These are phyloP conservation scores for Loris lydekkerianus DNA, from an alignment of 2,797 vertebrate genomes.

Conservation along the genomic window DNA sequence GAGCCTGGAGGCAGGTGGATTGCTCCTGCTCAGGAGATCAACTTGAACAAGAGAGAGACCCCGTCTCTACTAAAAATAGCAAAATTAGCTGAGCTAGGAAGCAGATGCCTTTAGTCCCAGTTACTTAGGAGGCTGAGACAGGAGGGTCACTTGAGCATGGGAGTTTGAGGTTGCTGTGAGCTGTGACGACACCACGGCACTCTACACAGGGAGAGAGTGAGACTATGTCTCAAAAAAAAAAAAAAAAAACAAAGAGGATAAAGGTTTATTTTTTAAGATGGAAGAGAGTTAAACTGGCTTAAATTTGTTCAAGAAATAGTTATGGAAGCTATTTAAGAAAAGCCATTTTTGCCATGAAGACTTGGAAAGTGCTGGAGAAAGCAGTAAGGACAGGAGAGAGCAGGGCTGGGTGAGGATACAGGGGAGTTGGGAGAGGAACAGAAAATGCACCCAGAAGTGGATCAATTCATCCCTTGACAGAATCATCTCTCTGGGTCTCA, in stretches of 20 bases:
- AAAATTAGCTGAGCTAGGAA: no score
- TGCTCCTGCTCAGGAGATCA: no score
- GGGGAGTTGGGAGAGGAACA: background rate
- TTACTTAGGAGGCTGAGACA: no score
- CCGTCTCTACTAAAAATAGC: no score
- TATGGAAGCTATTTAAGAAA: background rate
- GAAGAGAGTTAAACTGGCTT: constrained; percentile 2
- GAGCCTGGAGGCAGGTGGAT: no score
- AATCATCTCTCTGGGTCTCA: background rate
- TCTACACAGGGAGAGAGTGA: no score
- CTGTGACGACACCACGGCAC: no score
- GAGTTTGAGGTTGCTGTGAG: no score
- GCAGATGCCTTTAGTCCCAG: no score
- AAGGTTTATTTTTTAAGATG: background rate
- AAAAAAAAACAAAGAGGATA: background rate
- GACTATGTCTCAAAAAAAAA: no score
- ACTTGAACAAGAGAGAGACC: no score
- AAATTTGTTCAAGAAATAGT: constrained; percentile 18
- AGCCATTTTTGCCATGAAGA: background rate
- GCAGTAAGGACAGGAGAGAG: background rate
- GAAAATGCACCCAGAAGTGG: background rate
- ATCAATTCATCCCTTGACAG: background rate
- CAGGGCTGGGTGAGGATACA: background rate
- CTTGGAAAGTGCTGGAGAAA: background rate
- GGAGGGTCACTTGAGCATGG: no score